Evolutionary conservation across 2,113 vertebrate species (phyloP), one percentile per base, ranked within the genome.

Genomic region (Microtus pennsylvanicus): DNA sequence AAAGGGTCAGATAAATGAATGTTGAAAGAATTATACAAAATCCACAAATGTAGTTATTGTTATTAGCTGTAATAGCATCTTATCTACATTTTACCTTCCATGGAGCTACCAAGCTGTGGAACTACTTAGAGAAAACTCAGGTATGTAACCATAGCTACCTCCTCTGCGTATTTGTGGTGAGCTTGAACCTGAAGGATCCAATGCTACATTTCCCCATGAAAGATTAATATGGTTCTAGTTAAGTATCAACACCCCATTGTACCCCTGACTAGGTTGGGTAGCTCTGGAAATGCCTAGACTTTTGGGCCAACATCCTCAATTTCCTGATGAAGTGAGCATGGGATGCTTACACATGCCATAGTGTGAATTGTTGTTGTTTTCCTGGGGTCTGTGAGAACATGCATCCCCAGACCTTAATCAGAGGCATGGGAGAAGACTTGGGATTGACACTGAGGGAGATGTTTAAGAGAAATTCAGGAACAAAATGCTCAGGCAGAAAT

Each of bases 381-480:
- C 11, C 58, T 12, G 61, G 13, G 42, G 42, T 42, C 81, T 35
- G 0, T 61, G 30, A 38, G 35, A 69, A 65, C 35, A 45, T 72
- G 69, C 28, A 21, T n/a, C 38, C 38, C 47, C 55, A 30, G 81
- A 93, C 52, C 13, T 33, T 52, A 50, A 28, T n/a, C 33, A 69
- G 17, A 80, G 42, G 33, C 6, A 52, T 52, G 14, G 58, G 63
- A 28, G 16, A 77, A 28, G 11, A 77, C 35, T 65, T 78, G 47
- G 16, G 70, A 52, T 80, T 24, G 35, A 65, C 47, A 58, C 9
- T 10, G 4, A 76, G 67, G 17, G 63, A 75, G 45, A 77, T 19
- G 76, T 69, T 91, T n/a, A 82, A 94, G 45, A 97, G 63, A 93
- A 74, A 55, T 13, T 63, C 10, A 72, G 38, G 24, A 82, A 38